Evolutionary conservation across 2,797 vertebrate species (phyloP).

Genomic region (Myotis findleyi): DNA sequence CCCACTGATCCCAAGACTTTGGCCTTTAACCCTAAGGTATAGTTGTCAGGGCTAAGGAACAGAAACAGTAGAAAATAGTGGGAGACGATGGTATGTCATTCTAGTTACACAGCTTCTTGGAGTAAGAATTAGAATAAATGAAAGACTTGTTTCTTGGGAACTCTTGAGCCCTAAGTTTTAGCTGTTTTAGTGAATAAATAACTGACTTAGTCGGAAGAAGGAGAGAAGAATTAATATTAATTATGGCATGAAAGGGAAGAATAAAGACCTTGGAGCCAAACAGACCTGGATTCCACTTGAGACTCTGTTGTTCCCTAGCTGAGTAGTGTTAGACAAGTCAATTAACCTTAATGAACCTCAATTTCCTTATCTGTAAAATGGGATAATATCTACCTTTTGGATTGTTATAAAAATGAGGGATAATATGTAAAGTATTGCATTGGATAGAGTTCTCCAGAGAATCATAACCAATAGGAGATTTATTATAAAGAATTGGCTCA

Average conservation of each 20-base stretch:
- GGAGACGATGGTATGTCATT: neutral
- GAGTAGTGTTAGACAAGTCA: conserved; percentile 32
- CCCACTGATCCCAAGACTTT: conserved; percentile 99
- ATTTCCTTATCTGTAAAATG: neutral
- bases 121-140: neutral
- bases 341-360: conserved; percentile 2
- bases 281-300: neutral
- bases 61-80: conserved; percentile 1
- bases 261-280: neutral
- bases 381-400: neutral
- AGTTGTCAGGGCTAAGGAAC: neutral
- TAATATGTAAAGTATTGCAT: neutral
- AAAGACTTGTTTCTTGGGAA: neutral
- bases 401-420: conserved; percentile 14
- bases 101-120: neutral
- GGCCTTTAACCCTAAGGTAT: conserved; percentile 99
- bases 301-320: neutral
- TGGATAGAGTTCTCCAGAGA: conserved; percentile 26
- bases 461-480: neutral
- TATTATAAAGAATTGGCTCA: neutral
- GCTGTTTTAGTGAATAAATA: conserved; percentile 15
- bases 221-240: neutral
- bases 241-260: neutral
- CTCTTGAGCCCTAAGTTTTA: conserved; percentile 10
- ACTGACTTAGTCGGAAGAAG: conserved; percentile 38